A percentile compares a stretch with the other conserved stretches of the same genome.
Evolutionary conservation across 2,797 vertebrate species (phyloP).

Genomic region (Thaleichthys pacificus): DNA sequence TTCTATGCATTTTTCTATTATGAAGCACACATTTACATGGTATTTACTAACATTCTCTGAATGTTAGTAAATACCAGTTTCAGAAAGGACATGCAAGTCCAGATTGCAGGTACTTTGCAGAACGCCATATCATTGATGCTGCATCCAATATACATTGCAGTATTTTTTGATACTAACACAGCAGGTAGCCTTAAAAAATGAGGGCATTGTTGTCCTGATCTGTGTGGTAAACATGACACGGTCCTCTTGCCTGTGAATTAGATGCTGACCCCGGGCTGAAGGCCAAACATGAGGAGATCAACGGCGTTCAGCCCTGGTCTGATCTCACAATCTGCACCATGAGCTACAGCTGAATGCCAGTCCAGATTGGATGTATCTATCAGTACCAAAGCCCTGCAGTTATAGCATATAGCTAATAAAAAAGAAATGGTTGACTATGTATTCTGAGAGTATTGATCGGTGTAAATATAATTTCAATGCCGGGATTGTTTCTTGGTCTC

Average conservation of each 20-base stretch:
- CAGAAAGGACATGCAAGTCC: too few relatives aligned
- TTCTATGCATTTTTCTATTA: neutral
- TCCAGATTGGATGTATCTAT: slow-evolving; percentile 3
- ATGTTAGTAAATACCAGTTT: too few relatives aligned
- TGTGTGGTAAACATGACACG: slow-evolving; percentile 56
- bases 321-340: slow-evolving; percentile 41
- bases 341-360: slow-evolving; percentile 38
- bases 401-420: neutral
- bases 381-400: neutral
- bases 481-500: too few relatives aligned
- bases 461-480: too few relatives aligned
- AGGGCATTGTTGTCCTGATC: slow-evolving; percentile 47
- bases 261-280: slow-evolving; percentile 63
- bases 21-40: neutral
- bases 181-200: slow-evolving; percentile 32
- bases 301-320: slow-evolving; percentile 60
- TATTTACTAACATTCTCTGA: too few relatives aligned
- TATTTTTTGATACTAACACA: slow-evolving; percentile 33
- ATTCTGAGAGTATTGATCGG: neutral
- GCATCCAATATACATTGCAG: slow-evolving; percentile 14
- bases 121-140: neutral
- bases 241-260: slow-evolving; percentile 64
- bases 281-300: slow-evolving; percentile 67
- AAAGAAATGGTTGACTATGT: neutral
- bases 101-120: too few relatives aligned